These are phyloP conservation scores for Anolis carolinensis DNA, from an alignment of 2,113 vertebrate genomes.

Conservation along the genomic window DNA sequence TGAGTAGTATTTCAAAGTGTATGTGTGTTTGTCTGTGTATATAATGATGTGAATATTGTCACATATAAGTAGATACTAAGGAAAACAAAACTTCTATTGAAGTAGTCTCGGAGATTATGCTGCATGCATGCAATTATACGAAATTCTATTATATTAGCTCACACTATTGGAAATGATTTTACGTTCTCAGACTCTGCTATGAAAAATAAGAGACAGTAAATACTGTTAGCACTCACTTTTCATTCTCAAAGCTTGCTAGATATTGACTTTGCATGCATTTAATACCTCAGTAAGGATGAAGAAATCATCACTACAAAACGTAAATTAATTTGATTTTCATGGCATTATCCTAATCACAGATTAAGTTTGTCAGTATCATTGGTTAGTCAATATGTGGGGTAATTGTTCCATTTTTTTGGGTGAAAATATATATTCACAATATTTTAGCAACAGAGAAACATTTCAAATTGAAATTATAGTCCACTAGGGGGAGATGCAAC, in stretches of 20 bases:
- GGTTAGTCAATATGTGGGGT: not conserved
- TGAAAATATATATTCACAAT: not conserved
- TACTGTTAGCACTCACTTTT: not conserved
- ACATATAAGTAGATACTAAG: not conserved
- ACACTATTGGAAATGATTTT: not conserved
- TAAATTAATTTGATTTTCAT: not conserved
- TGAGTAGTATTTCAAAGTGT: not conserved
- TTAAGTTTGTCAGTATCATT: not conserved
- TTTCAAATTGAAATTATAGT: rapidly evolving
- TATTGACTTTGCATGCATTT: not conserved
- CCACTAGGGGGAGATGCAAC: conserved; percentile 39
- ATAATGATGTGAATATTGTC: not conserved
- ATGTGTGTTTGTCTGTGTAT: not conserved
- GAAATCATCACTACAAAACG: not conserved
- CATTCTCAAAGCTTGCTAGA: not conserved
- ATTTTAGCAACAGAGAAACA: rapidly evolving
- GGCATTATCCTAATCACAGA: not conserved
- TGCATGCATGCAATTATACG: not conserved
- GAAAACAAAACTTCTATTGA: not conserved
- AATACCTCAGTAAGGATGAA: not conserved
- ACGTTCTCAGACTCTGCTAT: not conserved
- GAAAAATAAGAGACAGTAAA: not conserved
- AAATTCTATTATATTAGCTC: too few relatives aligned
- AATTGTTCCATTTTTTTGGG: not conserved
- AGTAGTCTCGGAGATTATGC: not conserved